Conservation (phyloP, 2,888 invertebrate genomes). For the Myopa tessellatipennis region DNA sequence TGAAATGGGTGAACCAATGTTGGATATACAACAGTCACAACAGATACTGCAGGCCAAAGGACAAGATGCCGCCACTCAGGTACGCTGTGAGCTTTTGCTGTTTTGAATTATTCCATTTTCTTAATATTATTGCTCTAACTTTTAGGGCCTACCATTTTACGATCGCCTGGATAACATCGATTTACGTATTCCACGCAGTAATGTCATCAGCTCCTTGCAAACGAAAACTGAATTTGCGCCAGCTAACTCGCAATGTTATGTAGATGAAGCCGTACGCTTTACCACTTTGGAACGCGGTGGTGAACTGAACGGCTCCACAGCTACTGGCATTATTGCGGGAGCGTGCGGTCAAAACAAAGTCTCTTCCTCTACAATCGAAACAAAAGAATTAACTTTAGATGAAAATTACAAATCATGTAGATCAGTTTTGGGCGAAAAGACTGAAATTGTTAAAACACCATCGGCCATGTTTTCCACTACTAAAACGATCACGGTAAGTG, state of each 20-base stretch:
- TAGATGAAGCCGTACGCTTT: constrained; percentile 59
- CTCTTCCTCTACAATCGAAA: constrained; percentile 43
- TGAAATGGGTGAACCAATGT: constrained; percentile 65
- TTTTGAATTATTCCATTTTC: background rate
- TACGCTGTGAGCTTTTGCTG: constrained; percentile 22
- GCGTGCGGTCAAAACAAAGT: constrained; percentile 27
- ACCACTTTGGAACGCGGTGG: constrained; percentile 58
- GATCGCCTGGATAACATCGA: constrained; percentile 55
- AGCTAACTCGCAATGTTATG: constrained; percentile 54
- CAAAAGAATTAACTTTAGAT: constrained; percentile 58
- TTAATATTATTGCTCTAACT: constrained; percentile 25
- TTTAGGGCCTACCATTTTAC: constrained; percentile 53
- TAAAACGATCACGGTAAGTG: constrained; percentile 54
- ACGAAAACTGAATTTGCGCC: constrained; percentile 54
- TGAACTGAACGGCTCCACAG: constrained; percentile 42
- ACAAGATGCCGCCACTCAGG: constrained; percentile 49
- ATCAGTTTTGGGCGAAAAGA: constrained; percentile 57
- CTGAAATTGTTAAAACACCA: constrained; percentile 51
- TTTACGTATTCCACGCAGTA: constrained; percentile 54
- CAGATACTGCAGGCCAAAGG: constrained; percentile 49
- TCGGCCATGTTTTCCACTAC: constrained; percentile 50
- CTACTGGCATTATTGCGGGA: background rate
- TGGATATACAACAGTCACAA: constrained; percentile 52
- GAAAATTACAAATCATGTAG: constrained; percentile 60
- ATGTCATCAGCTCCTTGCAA: constrained; percentile 51